Evolutionary conservation across 2,797 vertebrate species (phyloP).

Genomic region (Pristis pectinata): DNA sequence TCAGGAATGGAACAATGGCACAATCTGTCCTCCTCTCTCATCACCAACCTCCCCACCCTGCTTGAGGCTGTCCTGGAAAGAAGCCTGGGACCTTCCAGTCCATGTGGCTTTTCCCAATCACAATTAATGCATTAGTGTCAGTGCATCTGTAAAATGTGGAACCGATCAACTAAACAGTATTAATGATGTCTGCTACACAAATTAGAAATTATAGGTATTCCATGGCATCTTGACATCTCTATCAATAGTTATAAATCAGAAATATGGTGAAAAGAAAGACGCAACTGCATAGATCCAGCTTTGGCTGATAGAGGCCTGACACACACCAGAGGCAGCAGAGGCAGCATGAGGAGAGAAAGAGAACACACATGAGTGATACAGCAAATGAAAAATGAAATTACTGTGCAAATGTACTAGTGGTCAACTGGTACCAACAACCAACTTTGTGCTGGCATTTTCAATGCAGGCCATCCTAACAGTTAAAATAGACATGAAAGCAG

Average conservation of each 20-base stretch:
- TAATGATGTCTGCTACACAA: no score
- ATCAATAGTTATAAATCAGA: not conserved
- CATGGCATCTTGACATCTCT: not conserved
- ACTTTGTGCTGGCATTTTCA: not conserved
- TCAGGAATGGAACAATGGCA: not conserved
- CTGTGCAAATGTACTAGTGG: not conserved
- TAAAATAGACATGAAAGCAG: not conserved
- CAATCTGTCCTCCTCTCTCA: no score
- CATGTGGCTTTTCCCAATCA: not conserved
- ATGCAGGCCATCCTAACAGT: not conserved
- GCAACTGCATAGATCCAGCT: conserved; percentile 98
- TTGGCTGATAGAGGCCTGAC: conserved; percentile 95
- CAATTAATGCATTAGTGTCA: not conserved
- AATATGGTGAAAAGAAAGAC: conserved; percentile 53
- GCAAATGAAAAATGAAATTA: conserved; percentile 9
- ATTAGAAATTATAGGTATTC: not conserved
- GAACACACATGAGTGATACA: conserved; percentile 35
- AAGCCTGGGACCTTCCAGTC: not conserved
- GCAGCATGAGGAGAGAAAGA: conserved; percentile 63
- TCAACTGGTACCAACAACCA: not conserved
- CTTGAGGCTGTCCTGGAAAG: not conserved
- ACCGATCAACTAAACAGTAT: not conserved
- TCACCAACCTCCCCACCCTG: no score
- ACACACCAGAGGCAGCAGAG: conserved; percentile 57
- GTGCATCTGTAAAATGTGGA: not conserved